Conservation (phyloP, 2,113 vertebrate genomes). For the Sinocyclocheilus maitianheensis region DNA sequence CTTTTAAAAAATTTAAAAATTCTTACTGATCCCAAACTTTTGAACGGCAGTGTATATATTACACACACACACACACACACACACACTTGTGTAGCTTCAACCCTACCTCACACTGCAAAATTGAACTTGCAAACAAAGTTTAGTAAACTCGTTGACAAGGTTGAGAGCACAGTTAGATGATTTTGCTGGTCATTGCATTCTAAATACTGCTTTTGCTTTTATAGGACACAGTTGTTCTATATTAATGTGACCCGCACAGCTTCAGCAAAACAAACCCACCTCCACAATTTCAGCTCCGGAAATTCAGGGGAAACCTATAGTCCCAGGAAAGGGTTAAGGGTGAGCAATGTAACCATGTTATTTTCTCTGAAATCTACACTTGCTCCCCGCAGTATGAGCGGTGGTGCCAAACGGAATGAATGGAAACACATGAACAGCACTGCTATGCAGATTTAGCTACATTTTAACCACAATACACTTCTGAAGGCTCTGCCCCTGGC, state of each 20-base stretch:
- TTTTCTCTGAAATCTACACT: conserved; percentile 67
- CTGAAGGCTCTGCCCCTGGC: conserved; percentile 66
- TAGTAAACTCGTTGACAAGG: too few species aligned
- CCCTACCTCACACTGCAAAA: background rate
- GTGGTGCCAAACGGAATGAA: conserved; percentile 56
- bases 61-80: too few species aligned
- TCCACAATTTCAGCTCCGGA: conserved; percentile 11
- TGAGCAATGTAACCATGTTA: conserved; percentile 47
- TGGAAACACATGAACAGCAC: conserved; percentile 73
- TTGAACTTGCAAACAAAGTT: too few species aligned
- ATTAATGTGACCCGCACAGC: too few species aligned
- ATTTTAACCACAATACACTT: conserved; percentile 67
- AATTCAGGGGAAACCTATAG: conserved; percentile 33
- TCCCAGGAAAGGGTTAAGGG: conserved; percentile 33
- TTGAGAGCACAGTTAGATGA: too few species aligned
- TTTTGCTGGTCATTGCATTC: too few species aligned
- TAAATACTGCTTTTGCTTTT: too few species aligned
- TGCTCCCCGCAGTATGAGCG: conserved; percentile 57
- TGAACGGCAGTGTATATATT: too few species aligned
- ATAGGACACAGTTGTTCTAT: too few species aligned
- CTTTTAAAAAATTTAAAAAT: too few species aligned
- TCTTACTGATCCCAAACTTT: too few species aligned
- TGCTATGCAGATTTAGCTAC: conserved; percentile 71
- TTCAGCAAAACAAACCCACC: conserved; percentile 3
- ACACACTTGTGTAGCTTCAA: background rate